These are phyloP conservation scores for Rhadina sibilatrix DNA, from an alignment of 2,113 vertebrate genomes.

Conservation along the genomic window DNA sequence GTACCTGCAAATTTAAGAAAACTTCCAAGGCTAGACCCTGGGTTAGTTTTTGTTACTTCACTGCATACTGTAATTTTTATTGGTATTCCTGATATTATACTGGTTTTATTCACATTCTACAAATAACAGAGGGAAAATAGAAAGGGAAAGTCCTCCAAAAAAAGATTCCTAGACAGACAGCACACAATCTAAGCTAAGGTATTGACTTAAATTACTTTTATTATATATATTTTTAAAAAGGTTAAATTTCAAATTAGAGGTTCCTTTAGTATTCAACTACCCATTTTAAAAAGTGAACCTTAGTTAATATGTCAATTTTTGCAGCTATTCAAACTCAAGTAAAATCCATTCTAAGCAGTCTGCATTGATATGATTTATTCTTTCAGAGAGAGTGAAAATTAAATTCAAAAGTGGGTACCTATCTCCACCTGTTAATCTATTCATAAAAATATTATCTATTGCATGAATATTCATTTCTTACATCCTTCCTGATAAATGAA, in stretches of 20 bases:
- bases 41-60: not conserved
- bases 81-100: not conserved
- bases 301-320: not conserved
- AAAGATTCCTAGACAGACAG: not conserved
- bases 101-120: not conserved
- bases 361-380: not conserved
- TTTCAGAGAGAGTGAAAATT: not conserved
- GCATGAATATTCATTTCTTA: slow-evolving; percentile 4
- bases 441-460: not conserved
- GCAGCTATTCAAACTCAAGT: not conserved
- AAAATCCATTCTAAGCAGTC: not conserved
- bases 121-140: not conserved
- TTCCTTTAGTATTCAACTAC: not conserved
- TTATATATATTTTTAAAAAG: not conserved
- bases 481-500: not conserved
- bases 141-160: not conserved
- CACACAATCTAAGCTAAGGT: not conserved
- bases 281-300: not conserved
- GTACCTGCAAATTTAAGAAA: not conserved
- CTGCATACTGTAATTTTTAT: not conserved
- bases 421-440: not conserved
- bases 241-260: not conserved
- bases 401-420: not conserved
- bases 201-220: not conserved
- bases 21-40: not conserved